A percentile compares a stretch with the other conserved stretches of the same genome.
Conservation (phyloP, 2,888 invertebrate genomes). For the Peribatodes rhomboidaria region DNA sequence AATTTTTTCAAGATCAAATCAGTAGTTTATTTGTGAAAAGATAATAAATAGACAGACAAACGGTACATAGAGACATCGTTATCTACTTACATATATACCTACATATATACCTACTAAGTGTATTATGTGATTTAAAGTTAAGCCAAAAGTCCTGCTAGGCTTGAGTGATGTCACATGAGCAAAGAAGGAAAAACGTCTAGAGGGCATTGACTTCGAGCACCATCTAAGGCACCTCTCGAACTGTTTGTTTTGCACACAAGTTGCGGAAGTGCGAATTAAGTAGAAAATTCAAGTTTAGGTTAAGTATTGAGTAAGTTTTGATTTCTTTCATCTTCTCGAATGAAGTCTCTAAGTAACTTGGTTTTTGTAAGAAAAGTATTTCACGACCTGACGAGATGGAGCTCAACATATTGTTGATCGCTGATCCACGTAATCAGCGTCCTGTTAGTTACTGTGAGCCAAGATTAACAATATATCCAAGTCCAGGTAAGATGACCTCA, state of each 20-base stretch:
- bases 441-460: too few species aligned
- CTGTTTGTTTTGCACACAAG: slow-evolving; percentile 19
- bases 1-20: too few species aligned
- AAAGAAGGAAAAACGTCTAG: slow-evolving; percentile 64
- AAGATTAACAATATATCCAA: too few species aligned
- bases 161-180: slow-evolving; percentile 61
- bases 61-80: neutral
- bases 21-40: too few species aligned
- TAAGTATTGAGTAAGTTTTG: neutral
- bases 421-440: too few species aligned
- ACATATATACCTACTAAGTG: too few species aligned
- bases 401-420: too few species aligned
- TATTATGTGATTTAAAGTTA: neutral
- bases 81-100: too few species aligned
- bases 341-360: too few species aligned
- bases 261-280: slow-evolving; percentile 28
- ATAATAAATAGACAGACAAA: too few species aligned
- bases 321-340: neutral
- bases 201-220: slow-evolving; percentile 43
- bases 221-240: slow-evolving; percentile 20
- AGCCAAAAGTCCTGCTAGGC: slow-evolving; percentile 11
- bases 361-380: too few species aligned
- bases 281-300: slow-evolving; percentile 11
- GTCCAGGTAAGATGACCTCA: neutral
- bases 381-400: too few species aligned